Evolutionary conservation across 2,113 vertebrate genomes (phyloP), one percentile per base, ranked within the genome.

Genomic region (Panurus biarmicus): DNA sequence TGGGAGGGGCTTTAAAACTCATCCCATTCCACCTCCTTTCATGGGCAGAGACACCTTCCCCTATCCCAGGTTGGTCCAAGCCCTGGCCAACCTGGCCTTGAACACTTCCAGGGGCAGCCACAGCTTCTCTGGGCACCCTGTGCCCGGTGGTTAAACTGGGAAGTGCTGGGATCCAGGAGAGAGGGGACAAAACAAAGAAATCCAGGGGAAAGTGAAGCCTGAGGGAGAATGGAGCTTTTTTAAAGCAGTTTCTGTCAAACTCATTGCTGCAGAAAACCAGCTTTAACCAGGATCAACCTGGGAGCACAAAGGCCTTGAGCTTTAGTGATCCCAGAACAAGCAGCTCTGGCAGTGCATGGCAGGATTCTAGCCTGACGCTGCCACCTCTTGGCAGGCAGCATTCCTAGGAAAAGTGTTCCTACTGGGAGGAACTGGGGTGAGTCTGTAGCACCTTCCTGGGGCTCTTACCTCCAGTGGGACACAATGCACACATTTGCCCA

Each of bases 401-500:
- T 25, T 31, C 24, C 1, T 1, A 42, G 62, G 33, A 48, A 10
- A 44, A 44, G 57, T 8, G 1, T 56, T 72, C 9, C 6, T 11
- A 1, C 11, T 16, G 67, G 48, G 47, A 83, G 82, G 62, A 67
- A 45, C 19, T 3, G 9, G 21, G 17, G 13, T 10, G 28, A 50
- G n/a, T 7, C 40, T 21, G 17, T 0, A 44, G 83, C 70, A 23
- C 6, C 7, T 54, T 24, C 54, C 9, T 8, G 44, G 65, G 64
- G n/a, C 44, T 74, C 97, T 98, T 96, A 99, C 99, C 99, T 99
- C 99, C 85, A 99, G 97, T 0, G 99, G 99, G 67, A 99, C 99
- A 24, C 99, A 99, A 92, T 99, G 99, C 65, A 99, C 99, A 40
- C 99, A 99, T 96, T 99, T 99, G 35, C 99, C 99, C 97, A 99